Evolutionary conservation across 2,113 vertebrate genomes (phyloP), one percentile per base, ranked within the genome.

Genomic region (Rallus limicola): DNA sequence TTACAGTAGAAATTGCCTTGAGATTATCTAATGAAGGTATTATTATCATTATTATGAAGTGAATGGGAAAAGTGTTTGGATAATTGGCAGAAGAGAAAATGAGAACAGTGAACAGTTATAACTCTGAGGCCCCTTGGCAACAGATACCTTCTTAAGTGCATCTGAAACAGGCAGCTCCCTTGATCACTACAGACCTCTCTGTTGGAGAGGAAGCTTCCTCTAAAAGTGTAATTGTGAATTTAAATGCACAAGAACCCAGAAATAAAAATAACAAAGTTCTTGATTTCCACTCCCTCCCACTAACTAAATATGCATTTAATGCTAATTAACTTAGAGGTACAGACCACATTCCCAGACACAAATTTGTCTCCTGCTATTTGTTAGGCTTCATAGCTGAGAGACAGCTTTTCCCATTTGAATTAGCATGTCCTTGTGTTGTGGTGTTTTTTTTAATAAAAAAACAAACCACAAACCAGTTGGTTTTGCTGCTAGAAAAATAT

Each of bases 1-100:
- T 93, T 82, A 92, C 65, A 91, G 77, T 65, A 93, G 50, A 96
- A 91, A 89, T 87, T 92, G 92, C 83, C 91, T 95, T 92, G 86
- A 95, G 88, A 96, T 95, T 95, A 85, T 96, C 70, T 96, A 95
- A 93, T 96, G 83, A 96, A 95, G 46, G 87, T 92, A 90, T 93
- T 89, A 93, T 87, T 95, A 91, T 82, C 89, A 93, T 96, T 95
- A 95, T 82, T 96, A 96, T 89, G 62, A 95, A 94, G 58, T 67
- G 56, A 95, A 86, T 92, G 82, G 82, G 80, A 65, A 92, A 95
- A 92, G 75, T 64, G 59, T 88, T 95, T 82, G 67, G 84, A 92
- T 95, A 94, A 97, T 96, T 95, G 88, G 90, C 90, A 93, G 82
- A 95, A 79, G 62, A 94, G 91, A 92, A 90, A 94, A 96, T 96